Base-by-base conservation (phyloP, 2,888 invertebrate species). In the Cabera pusaria region DNA sequence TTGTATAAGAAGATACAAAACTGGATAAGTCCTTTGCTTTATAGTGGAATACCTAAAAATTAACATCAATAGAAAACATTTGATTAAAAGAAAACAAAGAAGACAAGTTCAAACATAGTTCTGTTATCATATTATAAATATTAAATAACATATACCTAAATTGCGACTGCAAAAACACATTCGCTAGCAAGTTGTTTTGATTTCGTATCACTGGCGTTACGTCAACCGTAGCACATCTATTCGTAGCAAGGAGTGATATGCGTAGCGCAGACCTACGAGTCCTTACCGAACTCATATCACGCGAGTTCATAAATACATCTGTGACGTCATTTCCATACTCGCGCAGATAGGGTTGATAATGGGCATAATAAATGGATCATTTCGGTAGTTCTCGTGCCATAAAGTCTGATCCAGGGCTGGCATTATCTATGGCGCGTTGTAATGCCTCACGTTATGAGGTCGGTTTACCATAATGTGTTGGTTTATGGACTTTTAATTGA, bases 301-400 rank as follows among this genome's bases (percentile, higher is more conserved):
- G 29, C 46, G 33, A 41, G 53, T 58, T 48, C 58, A 59, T 65
- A 64, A 64, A 64, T 65, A 63, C 38, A 45, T 53, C 41, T 52
- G 42, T 46, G 48, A 56, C 56, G 61, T 65, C 65, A 64, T 64
- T 65, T 59, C 59, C 64, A 66, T 59, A 56, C 61, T 47, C 47
- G 43, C 44, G 32, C 56, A 62, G 59, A 66, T 66, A 66, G 40
- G 63, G 44, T 50, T 56, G 65, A 58, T 66, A 66, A 65, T 65
- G 56, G 56, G 19, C 54, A 52, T 66, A 61, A 66, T 66, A 64
- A 64, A 66, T 63, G 65, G 65, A 64, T 63, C 49, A 66, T 66
- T 66, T 63, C 41, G 49, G 53, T 52, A 52, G 55, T 51, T 49
- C 44, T 56, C 37, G 41, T 44, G 47, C 49, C 46, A 49, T 58